Percentiles rank a stretch among this genome's conserved stretches.
These are phyloP conservation scores for Caenorhabditis inopinata DNA, from an alignment of 1,140 invertebrate genomes.

Conservation along the genomic window DNA sequence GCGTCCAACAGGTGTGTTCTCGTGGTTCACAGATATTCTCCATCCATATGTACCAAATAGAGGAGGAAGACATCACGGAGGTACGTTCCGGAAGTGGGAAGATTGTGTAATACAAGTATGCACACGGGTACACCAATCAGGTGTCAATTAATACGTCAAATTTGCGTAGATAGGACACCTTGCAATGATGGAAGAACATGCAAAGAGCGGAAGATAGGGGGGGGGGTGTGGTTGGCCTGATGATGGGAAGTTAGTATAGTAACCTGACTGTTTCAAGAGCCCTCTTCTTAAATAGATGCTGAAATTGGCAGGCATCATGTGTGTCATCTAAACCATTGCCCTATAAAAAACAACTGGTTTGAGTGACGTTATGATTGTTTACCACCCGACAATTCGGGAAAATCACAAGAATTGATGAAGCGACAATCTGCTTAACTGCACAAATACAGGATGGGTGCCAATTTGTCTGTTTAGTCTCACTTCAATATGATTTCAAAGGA, in stretches of 20 bases:
- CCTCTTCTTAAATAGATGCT: not conserved
- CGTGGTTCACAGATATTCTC: no score
- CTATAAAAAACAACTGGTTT: not conserved
- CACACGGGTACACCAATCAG: not conserved
- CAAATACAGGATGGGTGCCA: not conserved
- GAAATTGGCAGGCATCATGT: slow-evolving; percentile 23
- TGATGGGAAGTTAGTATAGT: no score
- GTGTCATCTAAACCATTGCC: not conserved
- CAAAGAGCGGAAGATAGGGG: not conserved
- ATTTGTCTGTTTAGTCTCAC: not conserved
- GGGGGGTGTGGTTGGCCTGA: no score
- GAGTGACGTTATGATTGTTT: not conserved
- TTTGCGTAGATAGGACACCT: no score
- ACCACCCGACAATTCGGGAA: no score
- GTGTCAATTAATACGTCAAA: slow-evolving; percentile 16
- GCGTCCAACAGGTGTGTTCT: no score
- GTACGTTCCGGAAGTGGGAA: not conserved
- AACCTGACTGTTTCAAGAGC: no score
- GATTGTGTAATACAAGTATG: not conserved
- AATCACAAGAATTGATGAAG: not conserved
- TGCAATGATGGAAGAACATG: no score
- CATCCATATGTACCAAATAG: no score
- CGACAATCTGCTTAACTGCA: slow-evolving; percentile 22
- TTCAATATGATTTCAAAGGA: not conserved
- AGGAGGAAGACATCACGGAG: no score